Conservation (phyloP, 2,888 invertebrate species). For the Heliconius charithonia region DNA sequence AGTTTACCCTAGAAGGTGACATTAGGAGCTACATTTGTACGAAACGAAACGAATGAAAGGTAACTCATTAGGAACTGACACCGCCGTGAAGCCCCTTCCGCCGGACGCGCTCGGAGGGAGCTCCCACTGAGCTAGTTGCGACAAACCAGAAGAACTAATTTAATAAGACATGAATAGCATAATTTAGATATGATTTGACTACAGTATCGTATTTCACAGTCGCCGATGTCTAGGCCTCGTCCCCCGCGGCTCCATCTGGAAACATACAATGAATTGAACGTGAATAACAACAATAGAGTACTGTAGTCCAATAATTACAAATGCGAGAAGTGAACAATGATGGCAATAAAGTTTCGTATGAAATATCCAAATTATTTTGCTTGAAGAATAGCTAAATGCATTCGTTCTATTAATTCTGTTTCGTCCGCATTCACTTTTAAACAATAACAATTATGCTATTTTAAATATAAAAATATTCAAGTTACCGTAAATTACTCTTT, state of each 20-base stretch:
- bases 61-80: conserved; percentile 57
- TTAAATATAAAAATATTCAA: no score
- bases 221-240: conserved; percentile 75
- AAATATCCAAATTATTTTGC: neutral
- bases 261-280: conserved; percentile 30
- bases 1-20: conserved; percentile 75
- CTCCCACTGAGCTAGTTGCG: neutral
- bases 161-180: conserved; percentile 37
- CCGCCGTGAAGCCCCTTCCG: conserved; percentile 62
- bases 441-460: no score
- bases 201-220: conserved; percentile 60
- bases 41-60: conserved; percentile 47
- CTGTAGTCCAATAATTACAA: neutral
- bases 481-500: no score
- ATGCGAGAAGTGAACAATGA: neutral
- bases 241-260: conserved; percentile 61
- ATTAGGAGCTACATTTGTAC: conserved; percentile 70
- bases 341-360: neutral
- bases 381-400: no score
- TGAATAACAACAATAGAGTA: neutral
- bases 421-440: no score
- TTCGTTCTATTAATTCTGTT: no score
- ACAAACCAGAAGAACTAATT: conserved; percentile 25
- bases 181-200: conserved; percentile 55
- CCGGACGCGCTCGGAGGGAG: conserved; percentile 49